Evolutionary conservation across 2,888 invertebrate genomes (phyloP).

Genomic region (Choreutis nemorana): DNA sequence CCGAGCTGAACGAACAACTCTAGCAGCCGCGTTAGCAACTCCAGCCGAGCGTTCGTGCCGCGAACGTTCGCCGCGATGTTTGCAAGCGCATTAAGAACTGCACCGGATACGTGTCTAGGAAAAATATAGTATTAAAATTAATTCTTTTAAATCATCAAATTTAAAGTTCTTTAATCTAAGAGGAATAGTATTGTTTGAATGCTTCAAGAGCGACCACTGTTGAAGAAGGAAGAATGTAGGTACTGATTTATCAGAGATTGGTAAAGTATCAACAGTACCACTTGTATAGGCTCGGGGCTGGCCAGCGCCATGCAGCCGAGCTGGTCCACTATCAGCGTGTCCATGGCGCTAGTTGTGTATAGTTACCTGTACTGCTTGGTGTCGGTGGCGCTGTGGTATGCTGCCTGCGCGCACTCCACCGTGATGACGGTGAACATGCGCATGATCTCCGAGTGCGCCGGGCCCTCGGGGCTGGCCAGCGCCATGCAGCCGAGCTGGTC

Average conservation of each 20-base stretch:
- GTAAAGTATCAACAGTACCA: too few species aligned
- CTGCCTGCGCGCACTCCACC: constrained; percentile 85
- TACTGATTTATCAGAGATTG: too few species aligned
- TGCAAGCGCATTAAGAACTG: constrained; percentile 95
- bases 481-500: constrained; percentile 98
- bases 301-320: constrained; percentile 98
- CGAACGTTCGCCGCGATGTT: constrained; percentile 95
- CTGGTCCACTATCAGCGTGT: constrained; percentile 95
- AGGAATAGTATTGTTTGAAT: too few species aligned
- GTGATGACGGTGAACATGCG: constrained; percentile 97
- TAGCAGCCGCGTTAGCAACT: constrained; percentile 85
- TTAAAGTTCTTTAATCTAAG: too few species aligned
- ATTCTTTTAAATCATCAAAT: background rate
- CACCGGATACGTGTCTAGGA: constrained; percentile 84
- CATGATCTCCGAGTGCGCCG: constrained; percentile 95
- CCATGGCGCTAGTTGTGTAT: too few species aligned
- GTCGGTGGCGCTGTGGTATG: constrained; percentile 49
- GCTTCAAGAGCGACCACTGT: too few species aligned
- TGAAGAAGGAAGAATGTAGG: too few species aligned
- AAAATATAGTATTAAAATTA: background rate
- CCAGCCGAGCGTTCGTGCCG: constrained; percentile 84
- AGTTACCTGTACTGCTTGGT: constrained; percentile 51
- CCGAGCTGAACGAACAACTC: constrained; percentile 98
- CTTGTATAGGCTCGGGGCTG: too few species aligned
- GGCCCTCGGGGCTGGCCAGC: constrained; percentile 87